These are phyloP conservation scores for Oreochromis niloticus DNA, from an alignment of 2,113 vertebrate genomes.

Conservation along the genomic window DNA sequence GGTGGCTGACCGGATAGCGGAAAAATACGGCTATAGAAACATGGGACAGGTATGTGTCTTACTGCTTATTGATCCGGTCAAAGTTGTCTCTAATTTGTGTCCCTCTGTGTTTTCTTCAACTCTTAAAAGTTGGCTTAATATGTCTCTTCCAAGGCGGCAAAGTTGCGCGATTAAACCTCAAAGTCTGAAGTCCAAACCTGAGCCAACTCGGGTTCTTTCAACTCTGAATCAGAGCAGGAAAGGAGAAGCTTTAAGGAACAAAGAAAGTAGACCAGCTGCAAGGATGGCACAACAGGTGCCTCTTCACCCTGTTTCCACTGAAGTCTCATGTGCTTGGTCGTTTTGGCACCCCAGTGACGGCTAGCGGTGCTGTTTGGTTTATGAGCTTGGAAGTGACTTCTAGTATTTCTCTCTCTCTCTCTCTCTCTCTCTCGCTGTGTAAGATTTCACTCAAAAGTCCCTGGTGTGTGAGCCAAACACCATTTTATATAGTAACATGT, in stretches of 20 bases:
- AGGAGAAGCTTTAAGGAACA: background rate
- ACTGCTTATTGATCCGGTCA: background rate
- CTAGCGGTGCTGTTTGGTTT: background rate
- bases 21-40: conserved; percentile 94
- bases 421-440: background rate
- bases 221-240: background rate
- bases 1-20: conserved; percentile 89
- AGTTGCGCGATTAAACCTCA: conserved; percentile 5
- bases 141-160: background rate
- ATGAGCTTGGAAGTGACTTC: background rate
- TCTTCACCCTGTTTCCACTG: background rate
- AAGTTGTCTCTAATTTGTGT: background rate
- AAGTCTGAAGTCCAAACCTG: conserved; percentile 7
- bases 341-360: conserved; percentile 8
- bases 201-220: background rate
- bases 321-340: background rate
- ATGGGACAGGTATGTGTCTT: conserved; percentile 87
- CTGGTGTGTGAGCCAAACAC: background rate
- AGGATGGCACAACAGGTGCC: conserved; percentile 65
- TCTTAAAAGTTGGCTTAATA: background rate
- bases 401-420: background rate
- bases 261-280: background rate
- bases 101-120: background rate
- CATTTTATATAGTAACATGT: background rate
- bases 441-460: background rate